Conservation (phyloP, 1,140 invertebrate genomes). For the Formica exsecta region DNA sequence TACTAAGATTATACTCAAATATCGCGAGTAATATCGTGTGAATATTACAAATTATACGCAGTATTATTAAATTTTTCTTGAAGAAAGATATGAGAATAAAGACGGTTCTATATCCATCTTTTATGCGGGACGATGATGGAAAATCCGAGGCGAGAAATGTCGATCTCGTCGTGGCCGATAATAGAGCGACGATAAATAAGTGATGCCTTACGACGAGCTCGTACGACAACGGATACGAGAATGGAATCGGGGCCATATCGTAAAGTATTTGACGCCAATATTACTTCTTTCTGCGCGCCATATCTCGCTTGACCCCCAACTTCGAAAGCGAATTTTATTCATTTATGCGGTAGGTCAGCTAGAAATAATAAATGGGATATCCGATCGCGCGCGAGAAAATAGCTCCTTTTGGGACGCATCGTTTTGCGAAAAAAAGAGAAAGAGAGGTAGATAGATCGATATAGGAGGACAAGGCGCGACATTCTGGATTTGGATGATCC, state of each 20-base stretch:
- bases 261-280: slow-evolving; percentile 25
- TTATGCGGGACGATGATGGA: neutral
- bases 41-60: too few relatives aligned
- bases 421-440: neutral
- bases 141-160: neutral
- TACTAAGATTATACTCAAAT: neutral
- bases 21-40: neutral
- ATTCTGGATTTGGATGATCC: slow-evolving; percentile 8
- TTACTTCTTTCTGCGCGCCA: neutral
- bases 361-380: slow-evolving; percentile 63
- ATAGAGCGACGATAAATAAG: slow-evolving; percentile 45
- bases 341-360: slow-evolving; percentile 56
- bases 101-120: neutral
- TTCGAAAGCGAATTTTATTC: slow-evolving; percentile 48
- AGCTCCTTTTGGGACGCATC: slow-evolving; percentile 8
- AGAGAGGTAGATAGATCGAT: neutral
- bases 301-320: slow-evolving; percentile 35
- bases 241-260: slow-evolving; percentile 36
- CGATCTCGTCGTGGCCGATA: slow-evolving; percentile 26
- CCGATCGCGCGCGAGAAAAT: slow-evolving; percentile 36
- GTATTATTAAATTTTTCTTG: neutral
- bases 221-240: slow-evolving; percentile 42
- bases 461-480: neutral
- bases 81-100: neutral
- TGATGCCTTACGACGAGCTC: slow-evolving; percentile 37